Conservation (phyloP, 1,140 invertebrate species). For the Reticulitermes speratus region DNA sequence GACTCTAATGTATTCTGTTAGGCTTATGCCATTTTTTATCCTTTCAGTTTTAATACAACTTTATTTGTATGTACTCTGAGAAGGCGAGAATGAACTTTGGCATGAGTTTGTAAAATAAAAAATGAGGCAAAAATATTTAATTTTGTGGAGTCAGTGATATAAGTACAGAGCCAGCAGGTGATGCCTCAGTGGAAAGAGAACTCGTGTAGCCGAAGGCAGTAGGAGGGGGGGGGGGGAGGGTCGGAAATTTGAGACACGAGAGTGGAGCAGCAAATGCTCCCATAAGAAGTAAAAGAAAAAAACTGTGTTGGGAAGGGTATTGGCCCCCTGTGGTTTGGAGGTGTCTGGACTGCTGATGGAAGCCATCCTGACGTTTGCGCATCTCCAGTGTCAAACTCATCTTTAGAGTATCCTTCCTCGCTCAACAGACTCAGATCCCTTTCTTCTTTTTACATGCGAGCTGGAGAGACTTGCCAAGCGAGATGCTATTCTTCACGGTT, state of each 20-base stretch:
- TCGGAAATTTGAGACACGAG: neutral
- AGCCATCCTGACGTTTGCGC: neutral
- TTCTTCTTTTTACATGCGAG: too few species aligned
- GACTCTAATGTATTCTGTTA: too few species aligned
- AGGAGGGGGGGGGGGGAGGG: too few species aligned
- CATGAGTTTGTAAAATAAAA: too few species aligned
- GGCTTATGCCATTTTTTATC: too few species aligned
- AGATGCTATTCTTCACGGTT: neutral
- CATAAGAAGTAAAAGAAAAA: neutral
- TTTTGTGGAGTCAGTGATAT: too few species aligned
- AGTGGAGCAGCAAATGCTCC: neutral
- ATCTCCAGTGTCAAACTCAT: neutral
- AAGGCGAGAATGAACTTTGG: too few species aligned
- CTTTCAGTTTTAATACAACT: too few species aligned
- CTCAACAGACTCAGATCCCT: neutral
- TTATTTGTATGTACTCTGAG: too few species aligned
- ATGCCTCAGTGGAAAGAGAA: neutral
- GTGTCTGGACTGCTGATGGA: neutral
- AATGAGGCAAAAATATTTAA: too few species aligned
- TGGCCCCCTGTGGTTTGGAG: neutral
- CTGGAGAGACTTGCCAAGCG: neutral
- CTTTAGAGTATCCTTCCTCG: neutral
- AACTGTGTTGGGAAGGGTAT: neutral
- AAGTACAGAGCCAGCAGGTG: too few species aligned
- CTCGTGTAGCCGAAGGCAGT: neutral